Evolutionary conservation across 2,113 vertebrate genomes (phyloP).

Genomic region (Semicossyphus pulcher): DNA sequence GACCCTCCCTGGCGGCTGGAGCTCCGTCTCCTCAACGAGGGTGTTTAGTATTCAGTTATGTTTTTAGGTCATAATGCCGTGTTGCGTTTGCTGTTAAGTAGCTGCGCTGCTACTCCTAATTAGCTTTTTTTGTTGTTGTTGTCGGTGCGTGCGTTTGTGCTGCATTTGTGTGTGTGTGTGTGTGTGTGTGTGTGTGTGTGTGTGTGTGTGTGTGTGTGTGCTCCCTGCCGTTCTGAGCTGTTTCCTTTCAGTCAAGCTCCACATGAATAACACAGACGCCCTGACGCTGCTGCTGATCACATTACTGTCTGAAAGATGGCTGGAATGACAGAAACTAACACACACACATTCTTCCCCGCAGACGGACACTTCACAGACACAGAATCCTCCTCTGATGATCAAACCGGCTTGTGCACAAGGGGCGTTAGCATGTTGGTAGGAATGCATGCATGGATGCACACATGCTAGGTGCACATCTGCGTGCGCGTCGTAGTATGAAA

Average conservation of each 20-base stretch:
- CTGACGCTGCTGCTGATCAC: slow-evolving; percentile 46
- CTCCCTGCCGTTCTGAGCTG: slow-evolving; percentile 25
- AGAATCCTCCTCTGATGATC: slow-evolving; percentile 9
- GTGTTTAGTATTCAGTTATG: slow-evolving; percentile 66
- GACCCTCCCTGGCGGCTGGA: not conserved
- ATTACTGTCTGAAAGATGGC: slow-evolving; percentile 61
- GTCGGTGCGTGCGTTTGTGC: slow-evolving; percentile 1
- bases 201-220: slow-evolving; percentile 13
- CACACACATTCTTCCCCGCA: not conserved
- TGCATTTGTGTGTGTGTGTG: slow-evolving; percentile 14
- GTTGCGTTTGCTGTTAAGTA: slow-evolving; percentile 52
- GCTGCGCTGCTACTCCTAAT: slow-evolving; percentile 58
- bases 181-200: slow-evolving; percentile 5
- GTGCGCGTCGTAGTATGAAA: slow-evolving; percentile 46
- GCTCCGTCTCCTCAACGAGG: not conserved
- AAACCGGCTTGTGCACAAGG: slow-evolving; percentile 10
- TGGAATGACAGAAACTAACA: slow-evolving; percentile 27
- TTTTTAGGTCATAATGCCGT: slow-evolving; percentile 73
- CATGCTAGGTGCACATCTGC: not conserved
- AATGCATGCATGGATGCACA: slow-evolving; percentile 15
- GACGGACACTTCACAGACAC: not conserved
- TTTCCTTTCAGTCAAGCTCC: slow-evolving; percentile 52
- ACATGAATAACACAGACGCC: slow-evolving; percentile 65
- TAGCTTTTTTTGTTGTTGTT: slow-evolving; percentile 41
- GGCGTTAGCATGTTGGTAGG: slow-evolving; percentile 11